Conservation (phyloP, 2,113 vertebrate species). For the Sebastes schlegelii region DNA sequence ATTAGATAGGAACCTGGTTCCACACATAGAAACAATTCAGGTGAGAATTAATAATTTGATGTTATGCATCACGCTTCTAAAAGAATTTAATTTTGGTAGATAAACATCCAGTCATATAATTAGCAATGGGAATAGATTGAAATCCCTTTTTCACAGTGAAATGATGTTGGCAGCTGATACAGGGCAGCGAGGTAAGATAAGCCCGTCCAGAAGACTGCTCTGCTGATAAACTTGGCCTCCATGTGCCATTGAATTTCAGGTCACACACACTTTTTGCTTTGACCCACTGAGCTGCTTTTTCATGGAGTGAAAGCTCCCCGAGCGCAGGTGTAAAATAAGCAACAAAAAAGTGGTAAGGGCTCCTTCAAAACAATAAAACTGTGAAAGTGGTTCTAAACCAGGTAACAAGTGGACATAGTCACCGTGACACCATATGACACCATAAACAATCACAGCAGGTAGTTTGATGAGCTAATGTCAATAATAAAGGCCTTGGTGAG, state of each 20-base stretch:
- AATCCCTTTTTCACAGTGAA: slow-evolving; percentile 52
- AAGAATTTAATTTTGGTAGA: slow-evolving; percentile 60
- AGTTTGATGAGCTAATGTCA: slow-evolving; percentile 41
- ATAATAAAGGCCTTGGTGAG: slow-evolving; percentile 2
- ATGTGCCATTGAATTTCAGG: background rate
- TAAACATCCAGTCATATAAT: slow-evolving; percentile 66
- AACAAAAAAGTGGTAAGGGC: background rate
- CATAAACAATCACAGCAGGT: slow-evolving; percentile 36
- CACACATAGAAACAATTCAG: slow-evolving; percentile 67
- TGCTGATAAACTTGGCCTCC: slow-evolving; percentile 9
- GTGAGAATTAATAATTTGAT: slow-evolving; percentile 71
- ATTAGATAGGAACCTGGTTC: slow-evolving; percentile 70
- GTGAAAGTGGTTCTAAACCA: background rate
- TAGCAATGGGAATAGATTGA: slow-evolving; percentile 62
- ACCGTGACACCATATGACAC: no score
- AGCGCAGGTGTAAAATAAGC: background rate
- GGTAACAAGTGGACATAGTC: no score
- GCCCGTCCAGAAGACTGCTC: background rate
- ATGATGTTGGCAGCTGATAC: slow-evolving; percentile 34
- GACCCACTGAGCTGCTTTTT: slow-evolving; percentile 1
- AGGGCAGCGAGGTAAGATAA: slow-evolving; percentile 4
- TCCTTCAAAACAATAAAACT: background rate
- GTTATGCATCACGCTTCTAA: slow-evolving; percentile 49
- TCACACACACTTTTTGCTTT: background rate
- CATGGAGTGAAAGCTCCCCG: background rate